phyloP scores from a whole-genome alignment of 1,140 invertebrate species.

The Procambarus virginalis region DNA sequence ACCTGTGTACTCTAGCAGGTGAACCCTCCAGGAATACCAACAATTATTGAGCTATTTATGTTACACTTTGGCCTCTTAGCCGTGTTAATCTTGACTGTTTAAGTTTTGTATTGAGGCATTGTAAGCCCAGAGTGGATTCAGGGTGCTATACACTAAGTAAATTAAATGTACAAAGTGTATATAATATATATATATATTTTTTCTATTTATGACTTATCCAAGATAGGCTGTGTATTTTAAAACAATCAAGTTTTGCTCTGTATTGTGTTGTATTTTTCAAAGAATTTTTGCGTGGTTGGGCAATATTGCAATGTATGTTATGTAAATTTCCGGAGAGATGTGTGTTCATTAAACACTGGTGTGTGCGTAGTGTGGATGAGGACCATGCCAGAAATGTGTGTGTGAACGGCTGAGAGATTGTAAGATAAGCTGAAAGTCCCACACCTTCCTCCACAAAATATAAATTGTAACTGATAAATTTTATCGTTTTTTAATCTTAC shows the following conservation, averaged over 20 bases:
- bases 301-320: not conserved
- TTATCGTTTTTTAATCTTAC: slow-evolving; percentile 24
- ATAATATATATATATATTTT: not conserved
- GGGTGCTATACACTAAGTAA: not conserved
- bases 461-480: slow-evolving; percentile 15
- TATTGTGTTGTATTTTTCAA: too few relatives aligned
- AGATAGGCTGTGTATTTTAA: not conserved
- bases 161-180: not conserved
- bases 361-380: not conserved
- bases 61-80: not conserved
- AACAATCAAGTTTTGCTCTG: too few relatives aligned
- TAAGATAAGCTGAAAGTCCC: slow-evolving; percentile 4
- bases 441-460: not conserved
- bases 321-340: too few relatives aligned
- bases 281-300: too few relatives aligned
- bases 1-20: too few relatives aligned
- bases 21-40: too few relatives aligned
- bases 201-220: not conserved
- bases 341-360: too few relatives aligned
- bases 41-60: too few relatives aligned
- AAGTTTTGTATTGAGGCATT: not conserved
- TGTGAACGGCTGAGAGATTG: not conserved
- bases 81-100: not conserved
- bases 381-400: not conserved
- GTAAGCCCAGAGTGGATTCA: not conserved